Evolutionary conservation across 2,113 vertebrate genomes (phyloP).

Genomic region (Brienomyrus longianalis): DNA sequence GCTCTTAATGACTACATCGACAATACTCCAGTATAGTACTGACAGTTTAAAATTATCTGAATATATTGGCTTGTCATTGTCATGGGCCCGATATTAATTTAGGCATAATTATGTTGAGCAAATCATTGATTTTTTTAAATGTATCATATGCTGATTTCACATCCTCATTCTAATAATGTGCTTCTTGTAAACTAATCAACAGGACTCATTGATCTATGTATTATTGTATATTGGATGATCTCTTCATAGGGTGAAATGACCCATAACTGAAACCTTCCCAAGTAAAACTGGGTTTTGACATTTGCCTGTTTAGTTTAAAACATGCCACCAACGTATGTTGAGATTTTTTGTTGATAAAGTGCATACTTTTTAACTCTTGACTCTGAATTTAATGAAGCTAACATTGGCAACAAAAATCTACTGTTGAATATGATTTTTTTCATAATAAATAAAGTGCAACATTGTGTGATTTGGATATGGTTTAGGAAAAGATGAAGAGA

Average conservation of each 20-base stretch:
- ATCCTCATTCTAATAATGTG: constrained; percentile 60
- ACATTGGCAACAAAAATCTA: neutral
- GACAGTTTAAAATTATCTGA: constrained; percentile 55
- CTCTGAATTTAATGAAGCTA: neutral
- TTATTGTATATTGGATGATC: constrained; percentile 64
- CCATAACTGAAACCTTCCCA: constrained; percentile 51
- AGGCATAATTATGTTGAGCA: constrained; percentile 59
- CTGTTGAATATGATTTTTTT: neutral
- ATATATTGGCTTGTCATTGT: constrained; percentile 55
- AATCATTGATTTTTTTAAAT: constrained; percentile 50
- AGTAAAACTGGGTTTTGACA: constrained; percentile 35
- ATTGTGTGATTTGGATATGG: neutral
- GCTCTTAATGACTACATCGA: constrained; percentile 56
- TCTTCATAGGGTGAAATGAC: constrained; percentile 54
- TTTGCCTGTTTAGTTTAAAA: neutral
- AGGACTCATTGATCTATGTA: constrained; percentile 55
- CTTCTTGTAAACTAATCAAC: constrained; percentile 62
- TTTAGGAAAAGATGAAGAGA: neutral
- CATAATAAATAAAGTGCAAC: neutral
- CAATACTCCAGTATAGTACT: constrained; percentile 51
- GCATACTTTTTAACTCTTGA: neutral
- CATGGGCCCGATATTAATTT: constrained; percentile 62
- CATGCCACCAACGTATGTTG: neutral
- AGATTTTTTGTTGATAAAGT: neutral
- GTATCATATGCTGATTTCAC: constrained; percentile 51